Evolutionary conservation across 2,113 vertebrate species (phyloP), one percentile per base, ranked within the genome.

Genomic region (Reinhardtius hippoglossoides): DNA sequence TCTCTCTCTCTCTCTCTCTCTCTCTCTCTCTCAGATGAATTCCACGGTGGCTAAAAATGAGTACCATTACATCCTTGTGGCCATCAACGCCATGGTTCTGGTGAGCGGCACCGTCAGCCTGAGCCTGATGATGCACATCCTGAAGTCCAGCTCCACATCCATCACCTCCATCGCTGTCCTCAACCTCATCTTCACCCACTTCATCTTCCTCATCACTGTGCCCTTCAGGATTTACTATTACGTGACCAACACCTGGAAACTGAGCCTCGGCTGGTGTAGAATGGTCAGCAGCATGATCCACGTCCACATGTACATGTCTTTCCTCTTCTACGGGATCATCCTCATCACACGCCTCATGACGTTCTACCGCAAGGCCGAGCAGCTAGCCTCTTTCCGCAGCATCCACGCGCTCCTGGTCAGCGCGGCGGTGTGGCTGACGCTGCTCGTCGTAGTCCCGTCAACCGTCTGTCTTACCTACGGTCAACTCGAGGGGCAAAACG

Each of bases 291-390:
- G 92, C 18, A 96, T 97, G 96, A 88, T 97, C 73, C 96, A 98
- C 69, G 89, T 96, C 50, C 97, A 99, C 87, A 97, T 98, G 95
- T 96, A 98, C 85, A 92, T 98, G 84, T 96, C 96, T 0, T 97
- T 98, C 69, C 2, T 96, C 0, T 95, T 98, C 87, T 99, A 98
- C 0, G 67, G 95, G 58, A 89, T 96, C 76, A 95, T 97, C 0
- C 91, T 99, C n/a, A 80, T 93, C 57, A 92, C 91, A 16, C 94
- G 96, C 16, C 95, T 95, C 61, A 78, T 95, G 54, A 18, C 90
- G 1, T 97, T 96, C 90, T 97, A 97, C 79, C 84, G 92, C 13
- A 92, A 82, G 84, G 89, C 79, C 14, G 87, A 94, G 60, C 94
- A 87, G 54, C 78, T 95, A 46, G 93, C 92, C 26, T 95, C 96